These are phyloP conservation scores for Hipparchia semele DNA, from an alignment of 2,888 invertebrate genomes.

Conservation along the genomic window DNA sequence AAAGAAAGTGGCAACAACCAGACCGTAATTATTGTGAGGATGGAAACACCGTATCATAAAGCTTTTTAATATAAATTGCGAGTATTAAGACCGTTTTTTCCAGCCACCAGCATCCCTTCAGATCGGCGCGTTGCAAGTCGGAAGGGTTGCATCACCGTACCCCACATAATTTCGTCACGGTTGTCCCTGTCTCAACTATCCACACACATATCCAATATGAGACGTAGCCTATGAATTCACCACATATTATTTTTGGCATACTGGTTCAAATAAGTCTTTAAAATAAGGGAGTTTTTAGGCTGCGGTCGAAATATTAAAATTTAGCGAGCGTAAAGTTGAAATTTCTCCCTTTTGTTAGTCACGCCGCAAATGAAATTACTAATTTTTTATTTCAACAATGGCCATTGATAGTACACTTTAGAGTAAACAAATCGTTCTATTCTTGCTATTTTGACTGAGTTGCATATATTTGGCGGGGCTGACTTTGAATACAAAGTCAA, in stretches of 20 bases:
- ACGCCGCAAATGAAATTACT: slow-evolving; percentile 61
- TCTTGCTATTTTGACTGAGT: slow-evolving; percentile 45
- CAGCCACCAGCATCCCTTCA: slow-evolving; percentile 29
- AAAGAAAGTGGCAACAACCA: no score
- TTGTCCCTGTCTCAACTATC: slow-evolving; percentile 54
- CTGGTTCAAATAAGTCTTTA: background rate
- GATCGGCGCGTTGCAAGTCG: slow-evolving; percentile 28
- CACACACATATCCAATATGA: slow-evolving; percentile 32
- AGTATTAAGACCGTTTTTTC: slow-evolving; percentile 29
- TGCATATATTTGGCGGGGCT: slow-evolving; percentile 17
- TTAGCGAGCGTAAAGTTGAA: slow-evolving; percentile 33
- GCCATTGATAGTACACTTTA: slow-evolving; percentile 69
- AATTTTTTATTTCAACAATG: slow-evolving; percentile 73
- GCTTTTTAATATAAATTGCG: background rate
- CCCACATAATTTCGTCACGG: slow-evolving; percentile 70
- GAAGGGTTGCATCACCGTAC: slow-evolving; percentile 75
- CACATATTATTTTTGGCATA: background rate
- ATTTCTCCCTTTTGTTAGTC: slow-evolving; percentile 57
- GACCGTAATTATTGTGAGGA: no score
- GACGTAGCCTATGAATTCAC: slow-evolving; percentile 41
- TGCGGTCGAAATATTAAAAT: slow-evolving; percentile 45
- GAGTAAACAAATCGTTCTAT: slow-evolving; percentile 78
- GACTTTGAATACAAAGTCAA: background rate
- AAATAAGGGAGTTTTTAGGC: slow-evolving; percentile 38
- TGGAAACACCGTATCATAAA: background rate